Base-by-base conservation (phyloP, 1,140 invertebrate species). In the Limonius californicus region DNA sequence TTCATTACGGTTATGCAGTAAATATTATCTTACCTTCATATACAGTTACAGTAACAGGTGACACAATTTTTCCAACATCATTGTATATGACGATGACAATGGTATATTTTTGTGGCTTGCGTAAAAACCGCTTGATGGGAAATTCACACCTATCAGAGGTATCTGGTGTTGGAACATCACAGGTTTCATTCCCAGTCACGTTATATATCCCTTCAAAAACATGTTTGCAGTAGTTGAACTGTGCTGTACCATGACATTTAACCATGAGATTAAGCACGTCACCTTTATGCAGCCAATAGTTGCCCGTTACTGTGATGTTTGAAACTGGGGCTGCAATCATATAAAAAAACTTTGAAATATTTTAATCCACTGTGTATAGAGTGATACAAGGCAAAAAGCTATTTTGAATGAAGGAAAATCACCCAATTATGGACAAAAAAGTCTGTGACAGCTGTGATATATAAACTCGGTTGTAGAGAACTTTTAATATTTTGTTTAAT, bases 221-320 rank as follows among this genome's bases (percentile, higher is more conserved):
- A 32, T 81, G 66, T 23, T 85, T 77, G 71, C 89, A 91, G 70
- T 87, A 86, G 18, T 78, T 61, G 66, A 89, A 89, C 0, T 87
- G 86, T 3, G 82, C 78, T 0, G 89, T 85, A 0, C 90, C 91
- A 39, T 84, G 83, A 67, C 89, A 93, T 27, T 81, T 82, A 0
- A 91, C 80, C 64, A 85, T 80, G 3, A 94, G 72, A 54, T 83
- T 81, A n/a, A 92, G 71, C 45, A 91, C 77, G 57, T 91, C 87
- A 47, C 89, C 90, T 47, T 89, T 86, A 68, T 91, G 84, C 12
- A 93, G 79, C 90, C 90, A 94, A 67, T 87, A 88, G 32, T 85
- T 84, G 4, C 89, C 89, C 12, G 81, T 82, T 3, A 88, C 82
- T 9, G 81, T 83, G 8, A 90, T 76, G 66, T 85, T 84, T 12